A percentile compares a stretch with the other conserved stretches of the same genome.
Conservation (phyloP, 2,888 invertebrate species). For the Neria commutata region DNA sequence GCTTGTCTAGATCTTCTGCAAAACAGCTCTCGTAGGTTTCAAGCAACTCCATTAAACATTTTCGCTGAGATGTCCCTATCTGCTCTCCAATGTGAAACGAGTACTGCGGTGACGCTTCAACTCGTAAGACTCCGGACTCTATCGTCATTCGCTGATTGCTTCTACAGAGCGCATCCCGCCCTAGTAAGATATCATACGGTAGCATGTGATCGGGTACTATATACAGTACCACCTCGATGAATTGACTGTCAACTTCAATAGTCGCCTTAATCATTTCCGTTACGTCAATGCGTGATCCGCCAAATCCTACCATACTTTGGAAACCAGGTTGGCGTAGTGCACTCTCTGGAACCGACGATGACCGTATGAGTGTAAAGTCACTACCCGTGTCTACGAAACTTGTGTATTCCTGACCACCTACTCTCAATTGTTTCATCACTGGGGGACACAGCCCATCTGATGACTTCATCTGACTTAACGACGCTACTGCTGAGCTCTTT, state of each 20-base stretch:
- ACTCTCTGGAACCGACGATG: constrained; percentile 14
- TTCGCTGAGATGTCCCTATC: constrained; percentile 1
- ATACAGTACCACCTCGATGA: constrained; percentile 6
- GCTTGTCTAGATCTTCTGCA: constrained; percentile 17
- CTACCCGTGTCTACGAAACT: constrained; percentile 29
- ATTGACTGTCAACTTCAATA: constrained; percentile 11
- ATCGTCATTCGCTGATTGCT: constrained; percentile 16
- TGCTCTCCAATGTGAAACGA: constrained; percentile 5
- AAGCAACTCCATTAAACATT: constrained; percentile 1
- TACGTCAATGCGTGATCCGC: constrained; percentile 20
- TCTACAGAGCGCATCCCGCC: constrained; percentile 23
- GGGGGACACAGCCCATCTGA: too few relatives aligned
- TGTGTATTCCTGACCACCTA: not conserved
- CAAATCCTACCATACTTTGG: constrained; percentile 26
- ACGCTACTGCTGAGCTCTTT: not conserved
- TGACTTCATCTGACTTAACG: too few relatives aligned
- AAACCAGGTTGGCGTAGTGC: too few relatives aligned
- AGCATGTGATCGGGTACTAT: constrained; percentile 20
- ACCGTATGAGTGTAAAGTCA: constrained; percentile 17
- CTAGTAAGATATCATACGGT: too few relatives aligned
- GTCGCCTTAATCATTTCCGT: constrained; percentile 5
- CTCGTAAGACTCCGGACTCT: too few relatives aligned
- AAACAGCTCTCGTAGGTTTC: constrained; percentile 15
- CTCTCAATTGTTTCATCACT: too few relatives aligned
- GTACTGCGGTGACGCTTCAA: not conserved